A percentile compares a stretch with the other conserved stretches of the same genome.
These are phyloP conservation scores for Tholera decimalis DNA, from an alignment of 2,888 invertebrate genomes.

Conservation along the genomic window DNA sequence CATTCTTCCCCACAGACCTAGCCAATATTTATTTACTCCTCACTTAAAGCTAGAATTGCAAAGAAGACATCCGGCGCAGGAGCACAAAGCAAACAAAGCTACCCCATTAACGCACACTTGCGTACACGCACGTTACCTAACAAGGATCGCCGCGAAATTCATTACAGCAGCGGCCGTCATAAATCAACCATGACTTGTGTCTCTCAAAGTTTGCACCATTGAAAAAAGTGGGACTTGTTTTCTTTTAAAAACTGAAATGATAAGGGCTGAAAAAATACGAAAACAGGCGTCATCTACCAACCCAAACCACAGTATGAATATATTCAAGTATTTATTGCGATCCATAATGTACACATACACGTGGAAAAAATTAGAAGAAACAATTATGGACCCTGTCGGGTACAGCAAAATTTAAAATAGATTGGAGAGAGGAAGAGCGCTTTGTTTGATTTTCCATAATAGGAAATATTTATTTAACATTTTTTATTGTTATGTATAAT, in stretches of 20 bases:
- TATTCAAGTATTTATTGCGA: too few relatives aligned
- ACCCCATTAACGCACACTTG: slow-evolving; percentile 76
- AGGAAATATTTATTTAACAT: too few relatives aligned
- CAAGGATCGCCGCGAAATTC: slow-evolving; percentile 83
- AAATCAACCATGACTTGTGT: slow-evolving; percentile 71
- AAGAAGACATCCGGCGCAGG: slow-evolving; percentile 62
- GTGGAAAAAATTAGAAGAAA: too few relatives aligned
- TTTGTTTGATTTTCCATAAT: too few relatives aligned
- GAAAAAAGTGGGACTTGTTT: neutral
- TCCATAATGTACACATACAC: too few relatives aligned
- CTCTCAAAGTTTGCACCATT: slow-evolving; percentile 64
- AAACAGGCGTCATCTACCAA: too few relatives aligned
- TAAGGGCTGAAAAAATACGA: neutral
- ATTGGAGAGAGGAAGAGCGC: too few relatives aligned
- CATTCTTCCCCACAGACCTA: neutral
- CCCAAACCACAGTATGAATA: too few relatives aligned
- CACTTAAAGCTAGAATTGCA: slow-evolving; percentile 45
- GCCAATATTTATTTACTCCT: slow-evolving; percentile 49
- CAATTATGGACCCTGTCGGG: too few relatives aligned
- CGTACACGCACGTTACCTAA: slow-evolving; percentile 74
- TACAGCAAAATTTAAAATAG: too few relatives aligned
- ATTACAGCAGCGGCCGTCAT: slow-evolving; percentile 75
- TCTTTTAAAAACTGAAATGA: too few relatives aligned
- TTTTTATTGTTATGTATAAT: too few relatives aligned
- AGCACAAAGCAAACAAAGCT: slow-evolving; percentile 73